phyloP scores from a whole-genome alignment of 2,888 invertebrate species.

The Papilio protenor region DNA sequence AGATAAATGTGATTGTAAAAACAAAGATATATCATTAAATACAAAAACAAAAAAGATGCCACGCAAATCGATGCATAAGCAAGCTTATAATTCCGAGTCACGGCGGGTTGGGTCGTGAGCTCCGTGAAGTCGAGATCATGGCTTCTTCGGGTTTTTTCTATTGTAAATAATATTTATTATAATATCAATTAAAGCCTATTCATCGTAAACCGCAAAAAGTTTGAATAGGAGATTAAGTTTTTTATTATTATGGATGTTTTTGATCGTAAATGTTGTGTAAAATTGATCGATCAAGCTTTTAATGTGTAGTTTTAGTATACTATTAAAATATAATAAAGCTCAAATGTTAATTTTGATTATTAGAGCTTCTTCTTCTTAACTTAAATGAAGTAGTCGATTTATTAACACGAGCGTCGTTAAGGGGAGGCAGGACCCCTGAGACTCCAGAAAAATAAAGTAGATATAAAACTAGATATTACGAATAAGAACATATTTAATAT shows the following conservation, averaged over 20 bases:
- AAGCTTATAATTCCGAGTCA: conserved; percentile 52
- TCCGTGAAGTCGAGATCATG: conserved; percentile 71
- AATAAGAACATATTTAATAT: no score
- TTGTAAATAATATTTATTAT: conserved; percentile 51
- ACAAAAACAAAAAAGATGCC: conserved; percentile 58
- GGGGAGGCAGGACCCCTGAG: no score
- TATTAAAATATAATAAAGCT: background rate
- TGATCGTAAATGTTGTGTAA: conserved; percentile 38
- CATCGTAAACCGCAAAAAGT: conserved; percentile 46
- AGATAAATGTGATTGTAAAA: conserved; percentile 18
- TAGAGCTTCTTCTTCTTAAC: background rate
- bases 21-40: conserved; percentile 53
- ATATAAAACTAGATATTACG: no score
- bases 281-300: conserved; percentile 27
- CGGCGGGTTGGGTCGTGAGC: conserved; percentile 48
- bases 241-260: conserved; percentile 34
- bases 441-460: no score
- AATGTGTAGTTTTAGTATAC: background rate
- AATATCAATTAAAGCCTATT: conserved; percentile 57
- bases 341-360: background rate
- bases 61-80: conserved; percentile 55
- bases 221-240: conserved; percentile 33
- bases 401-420: no score
- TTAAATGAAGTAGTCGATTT: background rate
- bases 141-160: conserved; percentile 53